Percentiles rank a stretch among this genome's conserved stretches.
Evolutionary conservation across 64 coral and sea anemone species (phyloP).

Genomic region (Hydrozoanthus tunicans): DNA sequence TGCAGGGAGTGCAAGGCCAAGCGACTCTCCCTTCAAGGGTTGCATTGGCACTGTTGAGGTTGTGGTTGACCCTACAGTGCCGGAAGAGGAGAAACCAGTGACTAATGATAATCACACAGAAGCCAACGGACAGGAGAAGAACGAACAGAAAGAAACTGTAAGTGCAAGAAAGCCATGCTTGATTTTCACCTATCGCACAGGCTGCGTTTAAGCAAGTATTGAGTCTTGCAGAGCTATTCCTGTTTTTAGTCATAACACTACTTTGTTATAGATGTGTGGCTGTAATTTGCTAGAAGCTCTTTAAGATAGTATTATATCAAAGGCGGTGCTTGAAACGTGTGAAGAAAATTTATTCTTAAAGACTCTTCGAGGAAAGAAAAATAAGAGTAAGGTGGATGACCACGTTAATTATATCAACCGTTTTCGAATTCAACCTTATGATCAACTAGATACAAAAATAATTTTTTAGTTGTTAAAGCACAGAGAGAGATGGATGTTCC

Average conservation of each 20-base stretch:
- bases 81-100: constrained; percentile 24
- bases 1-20: not conserved
- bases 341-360: not conserved
- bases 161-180: not conserved
- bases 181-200: not conserved
- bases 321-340: not conserved
- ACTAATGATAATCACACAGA: not conserved
- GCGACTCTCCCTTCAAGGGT: not conserved
- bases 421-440: too few species aligned
- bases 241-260: not conserved
- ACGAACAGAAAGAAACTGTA: constrained; percentile 4
- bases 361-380: too few species aligned
- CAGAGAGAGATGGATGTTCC: too few species aligned
- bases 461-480: too few species aligned
- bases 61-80: not conserved
- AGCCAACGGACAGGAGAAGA: constrained; percentile 3
- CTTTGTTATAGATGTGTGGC: not conserved
- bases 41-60: not conserved
- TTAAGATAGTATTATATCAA: not conserved
- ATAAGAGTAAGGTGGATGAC: too few species aligned
- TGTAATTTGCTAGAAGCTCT: not conserved
- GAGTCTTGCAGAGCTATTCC: too few species aligned
- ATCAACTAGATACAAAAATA: too few species aligned
- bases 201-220: not conserved
- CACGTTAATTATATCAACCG: too few species aligned